Conservation (phyloP, 2,797 vertebrate genomes). For the Phyllotis vaccarum region DNA sequence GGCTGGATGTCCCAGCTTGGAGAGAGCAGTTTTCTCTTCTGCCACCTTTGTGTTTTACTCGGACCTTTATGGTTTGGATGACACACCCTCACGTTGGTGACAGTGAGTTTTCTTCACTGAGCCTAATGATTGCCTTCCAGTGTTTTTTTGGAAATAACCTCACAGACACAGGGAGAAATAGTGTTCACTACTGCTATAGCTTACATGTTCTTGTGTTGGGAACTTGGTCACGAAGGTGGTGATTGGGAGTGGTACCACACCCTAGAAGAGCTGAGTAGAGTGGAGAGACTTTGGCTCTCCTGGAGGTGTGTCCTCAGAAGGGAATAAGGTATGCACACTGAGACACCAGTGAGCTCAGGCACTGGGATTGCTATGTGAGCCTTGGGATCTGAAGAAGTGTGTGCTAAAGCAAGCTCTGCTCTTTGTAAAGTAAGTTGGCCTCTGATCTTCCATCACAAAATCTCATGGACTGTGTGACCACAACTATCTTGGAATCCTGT, state of each 20-base stretch:
- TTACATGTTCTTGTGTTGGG: neutral
- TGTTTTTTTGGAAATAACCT: neutral
- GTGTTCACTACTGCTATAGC: neutral
- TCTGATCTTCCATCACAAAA: neutral
- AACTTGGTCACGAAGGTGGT: neutral
- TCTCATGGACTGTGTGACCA: neutral
- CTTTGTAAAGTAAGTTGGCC: neutral
- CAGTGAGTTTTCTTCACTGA: neutral
- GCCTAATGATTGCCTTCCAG: neutral
- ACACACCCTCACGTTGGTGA: neutral
- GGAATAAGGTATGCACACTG: no score
- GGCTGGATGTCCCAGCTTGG: neutral
- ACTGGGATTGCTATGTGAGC: neutral
- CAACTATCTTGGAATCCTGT: neutral
- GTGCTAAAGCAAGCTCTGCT: neutral
- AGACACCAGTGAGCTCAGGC: neutral
- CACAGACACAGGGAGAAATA: neutral
- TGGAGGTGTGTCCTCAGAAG: neutral
- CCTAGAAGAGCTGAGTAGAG: neutral
- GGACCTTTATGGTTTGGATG: neutral
- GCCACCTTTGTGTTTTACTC: neutral
- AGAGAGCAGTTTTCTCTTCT: neutral
- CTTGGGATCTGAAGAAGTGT: neutral
- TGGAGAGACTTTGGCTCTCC: no score
- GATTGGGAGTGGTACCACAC: neutral